Percentiles rank a stretch among this genome's conserved stretches.
phyloP scores from a whole-genome alignment of 2,888 invertebrate species.

The Amaurobius ferox region DNA sequence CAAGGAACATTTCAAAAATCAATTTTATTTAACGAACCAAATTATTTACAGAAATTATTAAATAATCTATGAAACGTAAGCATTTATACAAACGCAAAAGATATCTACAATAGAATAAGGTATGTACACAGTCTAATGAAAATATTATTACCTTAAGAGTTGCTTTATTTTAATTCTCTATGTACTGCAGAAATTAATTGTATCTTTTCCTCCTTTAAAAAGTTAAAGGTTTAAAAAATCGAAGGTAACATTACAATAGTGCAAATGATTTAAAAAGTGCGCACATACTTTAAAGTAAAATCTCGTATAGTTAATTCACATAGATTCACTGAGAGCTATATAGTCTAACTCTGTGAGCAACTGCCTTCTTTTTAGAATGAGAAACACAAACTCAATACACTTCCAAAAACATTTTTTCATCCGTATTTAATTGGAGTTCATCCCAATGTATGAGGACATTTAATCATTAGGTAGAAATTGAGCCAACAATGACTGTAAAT shows the following conservation, averaged over 20 bases:
- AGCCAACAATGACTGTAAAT: too few species aligned
- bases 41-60: constrained; percentile 60
- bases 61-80: constrained; percentile 19
- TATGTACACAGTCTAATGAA: constrained; percentile 43
- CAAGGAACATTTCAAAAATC: constrained; percentile 58
- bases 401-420: not conserved
- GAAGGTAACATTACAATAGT: constrained; percentile 28
- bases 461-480: too few species aligned
- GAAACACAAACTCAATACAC: too few species aligned
- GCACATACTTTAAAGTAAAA: constrained; percentile 23
- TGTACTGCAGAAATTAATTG: constrained; percentile 12
- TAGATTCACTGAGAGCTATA: not conserved
- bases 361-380: not conserved
- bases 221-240: constrained; percentile 40
- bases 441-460: too few species aligned
- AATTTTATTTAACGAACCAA: constrained; percentile 63
- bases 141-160: constrained; percentile 29
- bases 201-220: constrained; percentile 19
- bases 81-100: constrained; percentile 28
- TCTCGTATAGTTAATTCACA: not conserved
- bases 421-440: too few species aligned
- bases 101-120: constrained; percentile 46
- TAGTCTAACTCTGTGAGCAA: constrained; percentile 4
- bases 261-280: constrained; percentile 56
- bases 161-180: constrained; percentile 26